These are phyloP conservation scores for Philereme transversata DNA, from an alignment of 2,888 invertebrate genomes.

Conservation along the genomic window DNA sequence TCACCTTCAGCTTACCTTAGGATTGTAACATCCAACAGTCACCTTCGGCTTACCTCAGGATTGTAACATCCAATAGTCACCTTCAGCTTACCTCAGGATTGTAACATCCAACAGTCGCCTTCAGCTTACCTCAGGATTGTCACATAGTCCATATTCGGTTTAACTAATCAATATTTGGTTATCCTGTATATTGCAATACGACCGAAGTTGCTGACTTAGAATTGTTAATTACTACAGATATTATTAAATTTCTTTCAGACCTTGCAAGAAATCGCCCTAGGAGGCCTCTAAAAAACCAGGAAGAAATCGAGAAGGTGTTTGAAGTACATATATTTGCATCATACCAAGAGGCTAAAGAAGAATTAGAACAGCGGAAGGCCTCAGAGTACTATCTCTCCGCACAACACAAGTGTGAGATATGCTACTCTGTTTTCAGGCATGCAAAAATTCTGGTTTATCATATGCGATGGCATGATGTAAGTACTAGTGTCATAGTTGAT, in stretches of 20 bases:
- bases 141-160: too few relatives aligned
- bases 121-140: too few relatives aligned
- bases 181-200: too few relatives aligned
- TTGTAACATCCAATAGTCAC: too few relatives aligned
- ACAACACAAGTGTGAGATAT: slow-evolving; percentile 18
- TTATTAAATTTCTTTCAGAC: background rate
- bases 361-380: slow-evolving; percentile 11
- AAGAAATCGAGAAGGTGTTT: slow-evolving; percentile 11
- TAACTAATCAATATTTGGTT: too few relatives aligned
- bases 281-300: slow-evolving; percentile 1
- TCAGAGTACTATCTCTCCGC: slow-evolving; percentile 12
- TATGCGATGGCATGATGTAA: slow-evolving; percentile 23
- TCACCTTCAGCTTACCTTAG: too few relatives aligned
- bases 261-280: background rate
- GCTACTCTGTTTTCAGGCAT: slow-evolving; percentile 11
- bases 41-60: too few relatives aligned
- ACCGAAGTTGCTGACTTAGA: too few relatives aligned
- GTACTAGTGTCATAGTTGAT: background rate
- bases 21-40: too few relatives aligned
- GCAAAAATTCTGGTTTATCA: slow-evolving; percentile 13
- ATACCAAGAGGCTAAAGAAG: slow-evolving; percentile 8
- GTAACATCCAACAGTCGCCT: too few relatives aligned
- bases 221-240: too few relatives aligned
- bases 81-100: too few relatives aligned
- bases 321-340: slow-evolving; percentile 11